phyloP scores from a whole-genome alignment of 2,888 invertebrate species.

The Luffia ferchaultella region DNA sequence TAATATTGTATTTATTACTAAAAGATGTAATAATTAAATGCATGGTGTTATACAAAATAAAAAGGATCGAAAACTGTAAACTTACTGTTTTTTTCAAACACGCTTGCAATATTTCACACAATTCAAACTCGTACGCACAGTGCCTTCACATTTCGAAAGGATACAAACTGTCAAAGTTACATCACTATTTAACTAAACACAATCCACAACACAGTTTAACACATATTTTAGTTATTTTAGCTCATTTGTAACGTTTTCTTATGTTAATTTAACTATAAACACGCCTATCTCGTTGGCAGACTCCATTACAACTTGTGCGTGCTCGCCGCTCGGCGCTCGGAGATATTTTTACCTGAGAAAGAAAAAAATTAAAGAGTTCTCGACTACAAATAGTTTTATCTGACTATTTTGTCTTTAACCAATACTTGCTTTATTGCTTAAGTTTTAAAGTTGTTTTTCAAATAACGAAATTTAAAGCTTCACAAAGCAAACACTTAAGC shows the following conservation, averaged over 20 bases:
- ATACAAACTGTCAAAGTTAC: not conserved
- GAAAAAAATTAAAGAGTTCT: constrained; percentile 29
- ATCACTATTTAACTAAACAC: not conserved
- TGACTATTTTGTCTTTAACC: not conserved
- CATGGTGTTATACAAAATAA: not conserved
- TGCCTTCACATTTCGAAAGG: not conserved
- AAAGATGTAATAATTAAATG: not conserved
- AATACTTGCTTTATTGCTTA: constrained; percentile 19
- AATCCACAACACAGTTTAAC: not conserved
- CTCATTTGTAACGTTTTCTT: not conserved
- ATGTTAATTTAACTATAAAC: not conserved
- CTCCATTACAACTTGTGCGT: not conserved
- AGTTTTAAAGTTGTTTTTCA: constrained; percentile 15
- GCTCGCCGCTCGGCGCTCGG: constrained; percentile 19
- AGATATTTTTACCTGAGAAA: constrained; percentile 61
- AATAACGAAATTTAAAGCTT: not conserved
- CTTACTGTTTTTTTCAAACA: not conserved
- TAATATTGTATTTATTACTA: too few species aligned
- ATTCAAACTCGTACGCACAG: not conserved
- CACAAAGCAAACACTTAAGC: too few species aligned
- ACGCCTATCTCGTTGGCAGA: not conserved
- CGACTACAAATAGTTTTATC: not conserved
- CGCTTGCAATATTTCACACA: not conserved
- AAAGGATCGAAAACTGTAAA: not conserved
- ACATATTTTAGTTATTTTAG: not conserved